Base-by-base conservation (phyloP, 2,888 invertebrate genomes). In the Drosophila robusta region DNA sequence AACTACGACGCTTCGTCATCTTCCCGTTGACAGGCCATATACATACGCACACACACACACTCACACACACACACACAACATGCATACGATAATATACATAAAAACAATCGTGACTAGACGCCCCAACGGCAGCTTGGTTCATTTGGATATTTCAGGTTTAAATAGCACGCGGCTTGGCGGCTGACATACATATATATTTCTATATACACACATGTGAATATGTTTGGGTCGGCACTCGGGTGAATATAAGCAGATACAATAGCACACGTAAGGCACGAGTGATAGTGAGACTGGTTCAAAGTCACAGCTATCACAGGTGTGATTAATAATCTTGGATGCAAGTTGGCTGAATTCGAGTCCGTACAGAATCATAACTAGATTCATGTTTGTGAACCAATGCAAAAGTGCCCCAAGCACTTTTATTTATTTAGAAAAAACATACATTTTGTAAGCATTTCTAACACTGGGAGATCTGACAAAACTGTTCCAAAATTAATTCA, bases 1-100 rank as follows among this genome's bases (percentile, higher is more conserved):
- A 70, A 52, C 46, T 47, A 54, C 62, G 58, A 63, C 56, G 81
- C 78, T 87, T 60, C 88, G 81, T 81, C 81, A 81, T 87, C 82
- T 80, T 52, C 24, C 24, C 66, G 46, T 54, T 61, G 63, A 64
- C 56, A 63, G 57, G 50, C 26, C 49, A 38, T 45, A 47, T 8
- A 54, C 1, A 55, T 12, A 51, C 9, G 52, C 14, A 29, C 12
- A 56, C 14, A 57, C 39, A 36, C 32, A 55, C 8, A 52, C n/a
- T 14, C 5, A 56, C 14, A 39, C 46, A 26, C 26, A 38, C 36
- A 52, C 14, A 29, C 26, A 18, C 18, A 32, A n/a, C 38, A 34
- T 58, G 36, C 34, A 34, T 4, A 32, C 32, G 11, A 32, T 11
- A 34, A 12, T 36, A 36, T 52, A 45, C 24, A 57, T 54, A 62